Evolutionary conservation across 2,797 vertebrate genomes (phyloP).

Genomic region (Sebastes alutus): DNA sequence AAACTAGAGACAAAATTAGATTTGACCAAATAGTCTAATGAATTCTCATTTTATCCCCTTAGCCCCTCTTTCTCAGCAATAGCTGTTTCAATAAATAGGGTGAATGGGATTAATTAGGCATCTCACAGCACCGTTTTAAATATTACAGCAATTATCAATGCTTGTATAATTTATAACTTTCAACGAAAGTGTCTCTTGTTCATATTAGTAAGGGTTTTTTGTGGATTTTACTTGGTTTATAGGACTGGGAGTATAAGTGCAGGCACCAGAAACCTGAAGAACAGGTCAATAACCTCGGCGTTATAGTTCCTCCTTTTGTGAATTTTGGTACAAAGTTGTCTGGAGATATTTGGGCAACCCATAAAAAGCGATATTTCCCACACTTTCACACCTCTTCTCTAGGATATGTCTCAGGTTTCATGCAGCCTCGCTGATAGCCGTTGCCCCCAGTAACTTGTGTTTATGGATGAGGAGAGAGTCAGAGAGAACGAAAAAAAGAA

Average conservation of each 20-base stretch:
- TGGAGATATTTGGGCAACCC: neutral
- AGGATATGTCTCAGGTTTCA: neutral
- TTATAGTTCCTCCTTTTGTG: neutral
- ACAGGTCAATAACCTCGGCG: too few relatives aligned
- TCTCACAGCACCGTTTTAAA: slow-evolving; percentile 43
- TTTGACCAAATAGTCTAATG: slow-evolving; percentile 33
- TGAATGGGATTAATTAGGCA: slow-evolving; percentile 43
- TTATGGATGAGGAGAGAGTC: neutral
- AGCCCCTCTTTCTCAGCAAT: neutral
- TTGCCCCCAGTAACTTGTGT: neutral
- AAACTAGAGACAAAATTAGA: slow-evolving; percentile 34
- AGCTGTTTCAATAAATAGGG: slow-evolving; percentile 33
- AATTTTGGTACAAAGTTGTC: neutral
- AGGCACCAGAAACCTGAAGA: neutral
- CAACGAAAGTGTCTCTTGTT: slow-evolving; percentile 10
- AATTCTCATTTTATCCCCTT: slow-evolving; percentile 26
- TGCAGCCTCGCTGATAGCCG: neutral
- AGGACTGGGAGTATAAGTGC: neutral
- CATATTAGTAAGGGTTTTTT: neutral
- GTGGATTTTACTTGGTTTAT: neutral
- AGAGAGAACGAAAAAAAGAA: neutral
- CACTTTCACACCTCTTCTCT: neutral
- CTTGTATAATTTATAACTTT: slow-evolving; percentile 19
- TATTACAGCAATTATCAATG: slow-evolving; percentile 52
- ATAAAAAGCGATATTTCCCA: neutral